Conservation (phyloP, 2,797 vertebrate species). For the Parauchenoglanis ngamensis region DNA sequence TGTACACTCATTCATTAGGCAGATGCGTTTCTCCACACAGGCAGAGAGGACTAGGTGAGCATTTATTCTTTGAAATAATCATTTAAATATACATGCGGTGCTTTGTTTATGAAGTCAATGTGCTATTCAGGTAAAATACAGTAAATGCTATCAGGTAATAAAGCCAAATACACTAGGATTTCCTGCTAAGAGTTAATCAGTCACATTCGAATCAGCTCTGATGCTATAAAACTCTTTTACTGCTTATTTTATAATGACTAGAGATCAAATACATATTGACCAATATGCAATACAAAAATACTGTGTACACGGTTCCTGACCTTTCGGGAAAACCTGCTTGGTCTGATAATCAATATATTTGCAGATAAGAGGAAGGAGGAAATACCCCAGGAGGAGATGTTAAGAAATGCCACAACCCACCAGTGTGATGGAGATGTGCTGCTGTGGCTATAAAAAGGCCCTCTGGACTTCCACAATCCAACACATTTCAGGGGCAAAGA, state of each 20-base stretch:
- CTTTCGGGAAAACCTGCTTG: background rate
- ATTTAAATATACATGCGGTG: background rate
- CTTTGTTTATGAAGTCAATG: background rate
- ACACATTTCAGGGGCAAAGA: background rate
- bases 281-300: background rate
- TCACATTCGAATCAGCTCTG: background rate
- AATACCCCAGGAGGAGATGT: background rate
- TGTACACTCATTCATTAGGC: background rate
- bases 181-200: background rate
- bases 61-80: background rate
- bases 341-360: background rate
- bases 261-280: background rate
- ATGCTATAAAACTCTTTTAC: background rate
- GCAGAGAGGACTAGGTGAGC: background rate
- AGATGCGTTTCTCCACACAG: background rate
- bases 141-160: background rate
- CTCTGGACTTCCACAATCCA: background rate
- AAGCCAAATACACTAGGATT: background rate
- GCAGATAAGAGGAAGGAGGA: conserved; percentile 2
- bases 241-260: background rate
- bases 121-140: background rate
- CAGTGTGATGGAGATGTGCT: background rate
- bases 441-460: background rate
- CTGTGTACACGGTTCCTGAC: no score
- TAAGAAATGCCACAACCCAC: background rate